phyloP scores from a whole-genome alignment of 35 echinoderm and acorn worm species.

The Apostichopus californicus region DNA sequence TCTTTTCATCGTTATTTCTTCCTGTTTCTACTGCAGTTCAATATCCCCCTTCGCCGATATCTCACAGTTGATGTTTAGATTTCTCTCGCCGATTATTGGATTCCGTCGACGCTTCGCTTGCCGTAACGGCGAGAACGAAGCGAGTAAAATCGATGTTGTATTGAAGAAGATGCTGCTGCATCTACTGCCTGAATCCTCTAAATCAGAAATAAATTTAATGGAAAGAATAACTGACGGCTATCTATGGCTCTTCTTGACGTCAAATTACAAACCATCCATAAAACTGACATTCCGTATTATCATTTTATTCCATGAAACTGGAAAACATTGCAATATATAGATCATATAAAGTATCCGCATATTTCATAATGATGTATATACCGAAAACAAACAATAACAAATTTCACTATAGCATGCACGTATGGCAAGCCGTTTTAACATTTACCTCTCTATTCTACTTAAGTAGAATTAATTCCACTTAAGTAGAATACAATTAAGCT shows the following conservation, averaged over 20 bases:
- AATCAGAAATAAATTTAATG: constrained; percentile 55
- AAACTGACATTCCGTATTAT: not conserved
- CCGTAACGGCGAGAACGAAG: constrained; percentile 38
- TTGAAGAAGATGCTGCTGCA: constrained; percentile 19
- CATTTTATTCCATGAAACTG: constrained; percentile 2
- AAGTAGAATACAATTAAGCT: no score
- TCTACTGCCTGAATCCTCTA: constrained; percentile 47
- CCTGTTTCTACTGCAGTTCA: constrained; percentile 18
- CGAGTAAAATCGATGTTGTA: constrained; percentile 40
- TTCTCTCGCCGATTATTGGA: constrained; percentile 39
- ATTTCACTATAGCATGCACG: no score
- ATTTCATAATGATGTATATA: not conserved
- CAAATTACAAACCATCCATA: constrained; percentile 46
- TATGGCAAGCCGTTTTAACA: no score
- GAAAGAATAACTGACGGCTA: constrained; percentile 48
- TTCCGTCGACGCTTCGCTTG: constrained; percentile 49
- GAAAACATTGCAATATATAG: not conserved
- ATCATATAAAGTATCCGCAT: not conserved
- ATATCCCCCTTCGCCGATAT: constrained; percentile 10
- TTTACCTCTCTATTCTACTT: no score
- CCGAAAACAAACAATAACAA: not conserved
- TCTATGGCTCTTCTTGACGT: constrained; percentile 43
- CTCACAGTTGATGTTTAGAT: constrained; percentile 45
- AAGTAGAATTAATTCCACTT: no score
- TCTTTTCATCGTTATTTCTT: not conserved